These are phyloP conservation scores for Pandion haliaetus DNA, from an alignment of 2,113 vertebrate genomes.

Conservation along the genomic window DNA sequence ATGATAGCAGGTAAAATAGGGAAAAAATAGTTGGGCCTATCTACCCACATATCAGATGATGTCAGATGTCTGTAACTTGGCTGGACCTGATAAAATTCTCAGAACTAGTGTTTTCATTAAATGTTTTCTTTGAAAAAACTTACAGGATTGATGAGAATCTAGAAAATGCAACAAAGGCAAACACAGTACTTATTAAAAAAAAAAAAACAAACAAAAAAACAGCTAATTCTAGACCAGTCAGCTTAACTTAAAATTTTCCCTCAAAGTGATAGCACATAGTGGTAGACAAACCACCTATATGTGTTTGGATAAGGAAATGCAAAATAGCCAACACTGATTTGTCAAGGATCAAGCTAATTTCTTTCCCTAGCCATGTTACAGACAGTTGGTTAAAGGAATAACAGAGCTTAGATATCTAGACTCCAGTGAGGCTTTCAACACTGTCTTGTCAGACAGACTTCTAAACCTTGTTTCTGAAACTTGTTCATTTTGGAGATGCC, in stretches of 20 bases:
- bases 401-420: not conserved
- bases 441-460: not conserved
- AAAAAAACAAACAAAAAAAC: not conserved
- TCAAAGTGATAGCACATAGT: not conserved
- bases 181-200: not conserved
- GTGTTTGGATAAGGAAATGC: not conserved
- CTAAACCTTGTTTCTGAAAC: not conserved
- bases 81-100: no score
- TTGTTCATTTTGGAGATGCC: not conserved
- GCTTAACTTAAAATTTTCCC: not conserved
- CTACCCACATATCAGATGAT: not conserved
- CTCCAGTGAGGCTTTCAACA: not conserved
- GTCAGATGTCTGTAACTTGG: not conserved
- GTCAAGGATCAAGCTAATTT: not conserved
- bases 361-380: not conserved
- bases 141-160: not conserved
- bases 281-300: not conserved
- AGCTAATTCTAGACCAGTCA: not conserved
- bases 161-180: not conserved
- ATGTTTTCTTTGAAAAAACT: not conserved
- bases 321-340: not conserved
- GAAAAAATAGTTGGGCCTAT: not conserved
- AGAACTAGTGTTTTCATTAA: not conserved
- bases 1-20: not conserved
- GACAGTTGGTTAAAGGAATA: not conserved